A percentile compares a stretch with the other conserved stretches of the same genome.
Conservation (phyloP, 1,140 invertebrate species). For the Thaumetopoea pityocampa region DNA sequence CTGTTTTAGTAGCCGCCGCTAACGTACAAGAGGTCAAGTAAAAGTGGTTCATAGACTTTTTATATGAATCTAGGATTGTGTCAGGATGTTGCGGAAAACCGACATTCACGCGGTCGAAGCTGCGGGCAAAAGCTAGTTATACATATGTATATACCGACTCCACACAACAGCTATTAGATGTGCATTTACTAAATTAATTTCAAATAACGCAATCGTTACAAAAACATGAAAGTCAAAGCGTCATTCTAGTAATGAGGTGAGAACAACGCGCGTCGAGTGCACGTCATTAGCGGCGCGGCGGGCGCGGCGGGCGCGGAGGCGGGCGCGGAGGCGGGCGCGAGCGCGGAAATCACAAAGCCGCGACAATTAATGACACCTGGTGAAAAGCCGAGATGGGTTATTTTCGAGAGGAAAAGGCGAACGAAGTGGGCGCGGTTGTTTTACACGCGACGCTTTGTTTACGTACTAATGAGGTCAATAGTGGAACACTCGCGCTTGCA, state of each 20-base stretch:
- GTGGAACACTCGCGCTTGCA: conserved; percentile 48
- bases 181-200: too few species aligned
- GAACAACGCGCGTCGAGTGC: conserved; percentile 50
- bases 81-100: too few species aligned
- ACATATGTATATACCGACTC: too few species aligned
- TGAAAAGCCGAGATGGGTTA: conserved; percentile 73
- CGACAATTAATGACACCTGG: conserved; percentile 69
- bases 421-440: conserved; percentile 69
- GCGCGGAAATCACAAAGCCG: conserved; percentile 37
- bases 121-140: too few species aligned
- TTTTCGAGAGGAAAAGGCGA: conserved; percentile 73
- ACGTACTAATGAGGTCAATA: conserved; percentile 74
- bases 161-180: too few species aligned
- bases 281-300: conserved; percentile 49
- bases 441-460: conserved; percentile 64
- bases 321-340: conserved; percentile 31
- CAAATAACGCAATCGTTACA: conserved; percentile 28
- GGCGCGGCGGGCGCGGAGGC: conserved; percentile 36
- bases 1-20: too few species aligned
- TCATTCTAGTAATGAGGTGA: conserved; percentile 68
- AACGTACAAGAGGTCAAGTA: too few species aligned
- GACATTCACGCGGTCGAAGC: too few species aligned
- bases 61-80: too few species aligned
- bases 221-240: conserved; percentile 50
- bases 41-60: too few species aligned